Evolutionary conservation across 2,113 vertebrate species (phyloP).

Genomic region (Daboia siamensis): DNA sequence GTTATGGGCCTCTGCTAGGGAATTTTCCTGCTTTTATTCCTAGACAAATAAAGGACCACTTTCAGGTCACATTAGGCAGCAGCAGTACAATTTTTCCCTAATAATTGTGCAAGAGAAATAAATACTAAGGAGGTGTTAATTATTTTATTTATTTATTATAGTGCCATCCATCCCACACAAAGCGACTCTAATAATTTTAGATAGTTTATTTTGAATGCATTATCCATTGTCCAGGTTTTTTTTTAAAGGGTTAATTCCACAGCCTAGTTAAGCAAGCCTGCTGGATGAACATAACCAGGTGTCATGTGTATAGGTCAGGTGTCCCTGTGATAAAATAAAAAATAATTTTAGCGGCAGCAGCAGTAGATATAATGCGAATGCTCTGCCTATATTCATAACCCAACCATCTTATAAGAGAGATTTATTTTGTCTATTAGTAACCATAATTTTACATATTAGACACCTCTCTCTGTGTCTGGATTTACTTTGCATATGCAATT

Average conservation of each 20-base stretch:
- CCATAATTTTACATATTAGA: neutral
- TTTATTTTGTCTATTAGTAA: neutral
- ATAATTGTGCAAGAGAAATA: neutral
- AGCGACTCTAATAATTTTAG: neutral
- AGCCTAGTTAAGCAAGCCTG: neutral
- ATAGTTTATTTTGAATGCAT: neutral
- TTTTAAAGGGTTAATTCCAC: neutral
- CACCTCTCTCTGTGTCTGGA: neutral
- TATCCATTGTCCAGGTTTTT: neutral
- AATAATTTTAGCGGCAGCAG: neutral
- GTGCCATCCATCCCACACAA: neutral
- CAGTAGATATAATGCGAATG: neutral
- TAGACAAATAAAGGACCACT: neutral
- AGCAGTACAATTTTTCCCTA: neutral
- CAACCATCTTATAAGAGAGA: neutral
- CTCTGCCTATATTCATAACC: neutral
- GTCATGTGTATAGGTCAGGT: neutral
- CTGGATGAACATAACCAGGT: neutral
- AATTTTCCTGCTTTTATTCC: neutral
- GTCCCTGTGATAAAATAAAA: neutral
- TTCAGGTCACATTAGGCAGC: neutral
- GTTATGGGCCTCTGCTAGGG: neutral
- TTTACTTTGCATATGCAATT: neutral
- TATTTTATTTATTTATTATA: neutral
- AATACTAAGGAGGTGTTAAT: neutral